A percentile compares a stretch with the other conserved stretches of the same genome.
Evolutionary conservation across 2,888 invertebrate genomes (phyloP).

Genomic region (Myopa testacea): DNA sequence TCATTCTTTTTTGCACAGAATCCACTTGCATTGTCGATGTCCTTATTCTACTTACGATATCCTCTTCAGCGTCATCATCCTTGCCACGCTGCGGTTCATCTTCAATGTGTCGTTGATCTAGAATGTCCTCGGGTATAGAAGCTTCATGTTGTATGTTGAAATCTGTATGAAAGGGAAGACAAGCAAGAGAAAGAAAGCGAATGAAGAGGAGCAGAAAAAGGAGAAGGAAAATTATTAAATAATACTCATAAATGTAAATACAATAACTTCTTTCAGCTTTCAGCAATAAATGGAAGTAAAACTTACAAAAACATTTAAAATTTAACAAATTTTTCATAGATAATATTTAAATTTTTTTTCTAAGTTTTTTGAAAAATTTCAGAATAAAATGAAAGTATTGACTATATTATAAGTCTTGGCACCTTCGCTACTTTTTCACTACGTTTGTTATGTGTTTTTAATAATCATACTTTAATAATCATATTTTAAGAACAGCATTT

Average conservation of each 20-base stretch:
- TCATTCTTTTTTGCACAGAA: background rate
- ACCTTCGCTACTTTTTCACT: too few relatives aligned
- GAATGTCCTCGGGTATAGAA: constrained; percentile 62
- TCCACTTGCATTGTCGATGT: background rate
- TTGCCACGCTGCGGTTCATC: constrained; percentile 45
- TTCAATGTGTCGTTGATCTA: constrained; percentile 58
- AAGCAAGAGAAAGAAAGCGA: constrained; percentile 30
- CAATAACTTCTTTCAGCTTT: background rate
- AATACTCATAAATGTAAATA: background rate
- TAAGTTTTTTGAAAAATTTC: too few relatives aligned
- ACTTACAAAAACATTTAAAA: too few relatives aligned
- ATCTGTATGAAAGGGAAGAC: constrained; percentile 51
- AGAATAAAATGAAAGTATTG: too few relatives aligned
- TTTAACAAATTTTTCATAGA: too few relatives aligned
- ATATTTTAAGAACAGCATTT: too few relatives aligned
- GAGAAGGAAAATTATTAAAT: background rate
- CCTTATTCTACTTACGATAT: constrained; percentile 58
- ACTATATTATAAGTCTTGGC: too few relatives aligned
- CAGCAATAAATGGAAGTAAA: too few relatives aligned
- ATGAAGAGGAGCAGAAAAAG: constrained; percentile 26
- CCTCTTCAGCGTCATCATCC: constrained; percentile 49
- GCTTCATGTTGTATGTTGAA: constrained; percentile 64
- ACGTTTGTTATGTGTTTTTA: too few relatives aligned
- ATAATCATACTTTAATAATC: too few relatives aligned
- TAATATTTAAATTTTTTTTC: too few relatives aligned